Conservation (phyloP, 2,888 invertebrate species). For the Onthophagus sagittarius region DNA sequence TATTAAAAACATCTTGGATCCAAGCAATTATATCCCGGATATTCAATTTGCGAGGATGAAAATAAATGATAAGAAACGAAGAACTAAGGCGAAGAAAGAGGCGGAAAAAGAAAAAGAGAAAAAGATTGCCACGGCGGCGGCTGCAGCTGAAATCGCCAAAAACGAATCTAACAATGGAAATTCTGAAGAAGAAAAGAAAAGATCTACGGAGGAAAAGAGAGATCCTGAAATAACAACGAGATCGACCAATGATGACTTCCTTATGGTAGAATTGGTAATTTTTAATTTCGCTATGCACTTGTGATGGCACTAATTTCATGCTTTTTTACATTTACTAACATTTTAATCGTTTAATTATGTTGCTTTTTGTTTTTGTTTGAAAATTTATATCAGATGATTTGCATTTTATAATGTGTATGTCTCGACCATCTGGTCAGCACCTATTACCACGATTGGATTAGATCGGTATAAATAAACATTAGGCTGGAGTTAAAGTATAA, state of each 20-base stretch:
- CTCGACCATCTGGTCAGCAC: too few relatives aligned
- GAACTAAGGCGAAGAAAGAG: constrained; percentile 21
- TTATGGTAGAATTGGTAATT: constrained; percentile 69
- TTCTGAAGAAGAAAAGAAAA: constrained; percentile 41
- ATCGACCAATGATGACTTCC: constrained; percentile 62
- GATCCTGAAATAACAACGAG: constrained; percentile 32
- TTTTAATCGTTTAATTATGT: not conserved
- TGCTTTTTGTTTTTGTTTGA: not conserved
- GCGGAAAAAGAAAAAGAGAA: constrained; percentile 18
- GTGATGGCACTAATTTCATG: constrained; percentile 6
- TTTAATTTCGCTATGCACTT: constrained; percentile 34
- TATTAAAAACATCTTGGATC: constrained; percentile 49
- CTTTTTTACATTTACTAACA: not conserved
- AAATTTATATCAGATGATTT: not conserved
- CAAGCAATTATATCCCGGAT: constrained; percentile 56
- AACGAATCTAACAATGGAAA: constrained; percentile 35
- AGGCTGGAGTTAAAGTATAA: not conserved
- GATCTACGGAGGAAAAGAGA: not conserved
- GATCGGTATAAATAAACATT: not conserved
- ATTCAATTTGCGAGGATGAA: constrained; percentile 63
- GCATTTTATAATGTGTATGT: too few relatives aligned
- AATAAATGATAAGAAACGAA: constrained; percentile 24
- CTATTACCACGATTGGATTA: not conserved
- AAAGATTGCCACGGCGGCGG: constrained; percentile 26
- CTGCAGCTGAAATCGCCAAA: not conserved